Evolutionary conservation across 2,113 vertebrate species (phyloP).

Genomic region (Nothoprocta perdicaria): DNA sequence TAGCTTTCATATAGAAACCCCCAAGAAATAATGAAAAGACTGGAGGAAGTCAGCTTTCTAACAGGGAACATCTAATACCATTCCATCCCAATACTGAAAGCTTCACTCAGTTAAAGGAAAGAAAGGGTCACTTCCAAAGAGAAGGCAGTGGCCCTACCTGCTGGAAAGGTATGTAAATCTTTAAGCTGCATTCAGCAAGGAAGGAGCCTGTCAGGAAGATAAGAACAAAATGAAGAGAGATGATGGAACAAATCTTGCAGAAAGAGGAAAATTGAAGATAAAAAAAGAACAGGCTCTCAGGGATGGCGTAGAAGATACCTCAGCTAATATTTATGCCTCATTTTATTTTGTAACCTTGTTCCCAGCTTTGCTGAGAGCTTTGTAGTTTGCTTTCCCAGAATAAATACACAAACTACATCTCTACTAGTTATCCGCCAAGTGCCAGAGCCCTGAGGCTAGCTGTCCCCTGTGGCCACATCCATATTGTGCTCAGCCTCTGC

Average conservation of each 20-base stretch:
- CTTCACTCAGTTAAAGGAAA: not conserved
- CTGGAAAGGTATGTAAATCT: not conserved
- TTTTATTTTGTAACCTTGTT: not conserved
- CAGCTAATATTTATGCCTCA: not conserved
- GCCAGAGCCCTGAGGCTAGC: not conserved
- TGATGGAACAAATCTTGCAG: not conserved
- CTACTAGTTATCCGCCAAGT: not conserved
- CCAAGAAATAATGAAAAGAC: not conserved
- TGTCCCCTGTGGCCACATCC: not conserved
- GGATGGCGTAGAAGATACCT: not conserved
- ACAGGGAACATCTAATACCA: not conserved
- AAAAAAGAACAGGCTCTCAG: not conserved
- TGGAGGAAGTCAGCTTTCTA: not conserved
- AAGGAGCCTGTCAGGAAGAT: not conserved
- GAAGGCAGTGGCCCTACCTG: not conserved
- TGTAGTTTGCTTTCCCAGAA: not conserved
- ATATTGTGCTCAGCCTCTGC: not conserved
- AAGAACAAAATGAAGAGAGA: not conserved
- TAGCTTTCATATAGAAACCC: not conserved
- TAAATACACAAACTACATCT: not conserved
- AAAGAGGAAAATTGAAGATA: not conserved
- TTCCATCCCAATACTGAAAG: not conserved
- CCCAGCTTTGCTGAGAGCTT: not conserved
- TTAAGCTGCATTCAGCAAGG: not conserved
- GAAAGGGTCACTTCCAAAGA: not conserved